phyloP scores from a whole-genome alignment of 2,113 vertebrate genomes.

The Carassius carassius region DNA sequence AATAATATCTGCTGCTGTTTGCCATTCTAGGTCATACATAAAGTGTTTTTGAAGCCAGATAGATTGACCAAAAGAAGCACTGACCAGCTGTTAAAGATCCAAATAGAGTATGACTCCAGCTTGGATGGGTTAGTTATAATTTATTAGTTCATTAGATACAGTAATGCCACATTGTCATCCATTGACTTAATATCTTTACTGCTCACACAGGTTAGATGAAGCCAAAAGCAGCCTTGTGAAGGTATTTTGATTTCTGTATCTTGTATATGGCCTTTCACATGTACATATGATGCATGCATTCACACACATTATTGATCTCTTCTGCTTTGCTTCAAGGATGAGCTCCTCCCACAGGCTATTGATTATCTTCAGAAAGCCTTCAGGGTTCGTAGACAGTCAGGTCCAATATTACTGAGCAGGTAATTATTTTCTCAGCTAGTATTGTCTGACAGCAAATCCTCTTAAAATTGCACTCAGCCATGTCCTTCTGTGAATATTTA shows the following conservation, averaged over 20 bases:
- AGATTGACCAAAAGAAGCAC: conserved; percentile 84
- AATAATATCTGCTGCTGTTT: conserved; percentile 19
- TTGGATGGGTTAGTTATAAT: conserved; percentile 84
- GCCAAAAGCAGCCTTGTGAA: conserved; percentile 89
- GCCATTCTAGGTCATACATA: conserved; percentile 80
- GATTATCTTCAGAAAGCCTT: conserved; percentile 90
- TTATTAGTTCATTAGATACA: background rate
- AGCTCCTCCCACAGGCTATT: conserved; percentile 94
- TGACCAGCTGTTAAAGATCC: conserved; percentile 85
- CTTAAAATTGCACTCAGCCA: background rate
- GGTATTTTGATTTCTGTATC: conserved; percentile 68
- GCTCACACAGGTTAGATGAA: conserved; percentile 77
- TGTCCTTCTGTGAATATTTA: background rate
- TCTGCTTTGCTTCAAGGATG: conserved; percentile 75
- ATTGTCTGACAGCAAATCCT: conserved; percentile 19
- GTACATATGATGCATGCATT: background rate
- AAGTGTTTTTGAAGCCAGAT: conserved; percentile 82
- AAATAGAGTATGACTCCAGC: conserved; percentile 87
- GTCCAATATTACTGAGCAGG: conserved; percentile 91
- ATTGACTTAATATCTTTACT: conserved; percentile 28
- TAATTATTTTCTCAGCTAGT: conserved; percentile 57
- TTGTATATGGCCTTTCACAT: background rate
- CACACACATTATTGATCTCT: background rate
- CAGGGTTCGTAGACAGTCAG: conserved; percentile 82
- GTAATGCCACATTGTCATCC: background rate